Base-by-base conservation (phyloP, 2,797 vertebrate genomes). In the Crenuchus spilurus region DNA sequence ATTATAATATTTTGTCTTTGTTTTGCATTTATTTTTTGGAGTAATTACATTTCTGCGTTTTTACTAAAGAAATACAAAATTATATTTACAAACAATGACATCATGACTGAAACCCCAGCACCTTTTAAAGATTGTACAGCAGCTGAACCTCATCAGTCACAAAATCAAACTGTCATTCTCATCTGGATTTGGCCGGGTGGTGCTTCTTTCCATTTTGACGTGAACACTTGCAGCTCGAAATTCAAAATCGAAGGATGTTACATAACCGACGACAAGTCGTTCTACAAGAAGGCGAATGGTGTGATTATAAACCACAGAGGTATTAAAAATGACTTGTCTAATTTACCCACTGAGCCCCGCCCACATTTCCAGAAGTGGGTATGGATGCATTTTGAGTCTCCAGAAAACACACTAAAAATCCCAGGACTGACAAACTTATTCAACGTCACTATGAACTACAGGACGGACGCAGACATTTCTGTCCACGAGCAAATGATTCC, bases 321-420 rank as follows among this genome's bases (percentile, higher is more conserved):
- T 16, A 74, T 74, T 30, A 64, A 30, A 9, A 20, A 5, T 1
- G 55, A 77, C 44, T 24, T 70, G 49, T 78, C 72, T n/a, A 66
- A 78, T 64, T 57, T 78, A 49, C 76, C 72, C n/a, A 7, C 60
- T 20, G 11, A 49, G 13, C 72, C 66, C 13, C 20, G 42, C 1
- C 66, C 72, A 1, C 51, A 33, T 60, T 74, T 70, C 18, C 76
- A 78, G 61, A 78, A 65, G 60, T 78, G 71, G 70, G 55, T 74
- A 22, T 74, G 76, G 76, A 74, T 78, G 65, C 58, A 74, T 39
- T 74, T 78, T 31, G 69, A 77, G 60, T 76, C 74, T 18, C 74
- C 74, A 1, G 14, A 39, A 18, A 58, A 76, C 61, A 72, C 55
- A 1, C 24, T 22, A 20, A n/a, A 9, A 48, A 33, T 70, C 4